phyloP scores from a whole-genome alignment of 1,140 invertebrate species.

The Globodera rostochiensis region DNA sequence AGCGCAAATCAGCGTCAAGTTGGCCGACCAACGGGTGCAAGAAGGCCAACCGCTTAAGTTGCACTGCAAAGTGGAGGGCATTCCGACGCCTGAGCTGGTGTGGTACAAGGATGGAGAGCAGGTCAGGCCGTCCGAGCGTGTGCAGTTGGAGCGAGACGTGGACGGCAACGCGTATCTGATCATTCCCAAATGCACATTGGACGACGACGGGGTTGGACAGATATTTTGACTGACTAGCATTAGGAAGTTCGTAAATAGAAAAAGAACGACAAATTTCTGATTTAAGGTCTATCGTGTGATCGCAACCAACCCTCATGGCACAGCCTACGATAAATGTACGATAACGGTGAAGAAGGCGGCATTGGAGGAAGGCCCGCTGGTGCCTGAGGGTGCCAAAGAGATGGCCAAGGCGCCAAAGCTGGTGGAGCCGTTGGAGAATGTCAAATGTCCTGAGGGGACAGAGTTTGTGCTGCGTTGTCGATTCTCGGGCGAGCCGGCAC shows the following conservation, averaged over 20 bases:
- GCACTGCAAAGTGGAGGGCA: conserved; percentile 60
- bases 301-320: conserved; percentile 63
- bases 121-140: conserved; percentile 57
- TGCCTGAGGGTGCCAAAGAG: conserved; percentile 2
- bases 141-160: conserved; percentile 49
- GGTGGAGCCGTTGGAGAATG: conserved; percentile 60
- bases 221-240: conserved; percentile 7
- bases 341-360: conserved; percentile 56
- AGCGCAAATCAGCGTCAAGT: conserved; percentile 47
- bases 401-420: conserved; percentile 61
- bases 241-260: background rate
- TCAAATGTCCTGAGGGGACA: conserved; percentile 73
- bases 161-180: conserved; percentile 61
- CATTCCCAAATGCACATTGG: conserved; percentile 56
- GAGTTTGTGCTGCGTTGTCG: conserved; percentile 79
- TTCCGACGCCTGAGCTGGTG: conserved; percentile 53
- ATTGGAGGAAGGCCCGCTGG: conserved; percentile 29
- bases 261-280: background rate
- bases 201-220: conserved; percentile 56
- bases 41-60: conserved; percentile 64
- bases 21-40: conserved; percentile 60
- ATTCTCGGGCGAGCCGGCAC: conserved; percentile 80
- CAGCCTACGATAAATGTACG: conserved; percentile 62
- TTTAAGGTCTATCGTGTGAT: conserved; percentile 53
- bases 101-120: conserved; percentile 66